Evolutionary conservation across 2,888 invertebrate genomes (phyloP).

Genomic region (Temnothorax rugatulus): DNA sequence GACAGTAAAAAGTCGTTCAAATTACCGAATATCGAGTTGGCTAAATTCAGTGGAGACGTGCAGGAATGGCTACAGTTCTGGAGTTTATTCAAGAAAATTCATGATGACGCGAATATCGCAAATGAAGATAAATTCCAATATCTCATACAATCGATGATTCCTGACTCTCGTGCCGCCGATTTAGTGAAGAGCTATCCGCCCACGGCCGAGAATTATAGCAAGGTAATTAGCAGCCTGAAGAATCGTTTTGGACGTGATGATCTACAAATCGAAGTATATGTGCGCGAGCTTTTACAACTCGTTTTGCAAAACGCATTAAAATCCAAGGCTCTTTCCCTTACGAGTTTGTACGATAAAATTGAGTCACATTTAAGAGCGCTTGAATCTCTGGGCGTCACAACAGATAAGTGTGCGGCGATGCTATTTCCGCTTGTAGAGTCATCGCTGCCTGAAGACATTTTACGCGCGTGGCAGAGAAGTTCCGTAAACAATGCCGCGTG

Average conservation of each 20-base stretch:
- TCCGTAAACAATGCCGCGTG: background rate
- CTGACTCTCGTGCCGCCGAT: background rate
- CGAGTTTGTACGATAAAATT: background rate
- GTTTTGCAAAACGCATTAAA: background rate
- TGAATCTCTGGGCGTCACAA: background rate
- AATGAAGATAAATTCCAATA: background rate
- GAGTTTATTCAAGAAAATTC: background rate
- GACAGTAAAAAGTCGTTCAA: background rate
- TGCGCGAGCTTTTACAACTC: background rate
- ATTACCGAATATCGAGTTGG: background rate
- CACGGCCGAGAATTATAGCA: background rate
- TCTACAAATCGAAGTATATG: background rate
- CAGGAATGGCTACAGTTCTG: background rate
- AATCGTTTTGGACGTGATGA: background rate
- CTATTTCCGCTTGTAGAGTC: background rate
- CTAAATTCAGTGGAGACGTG: background rate
- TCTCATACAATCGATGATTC: background rate
- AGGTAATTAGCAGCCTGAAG: background rate
- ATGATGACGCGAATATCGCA: background rate
- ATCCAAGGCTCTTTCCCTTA: background rate
- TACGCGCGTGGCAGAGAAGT: slow-evolving; percentile 2
- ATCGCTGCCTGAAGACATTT: background rate
- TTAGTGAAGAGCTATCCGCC: background rate
- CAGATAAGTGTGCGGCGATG: background rate
- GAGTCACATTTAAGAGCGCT: background rate